These are phyloP conservation scores for Linurgus olivaceus DNA, from an alignment of 2,797 vertebrate genomes.

Conservation along the genomic window DNA sequence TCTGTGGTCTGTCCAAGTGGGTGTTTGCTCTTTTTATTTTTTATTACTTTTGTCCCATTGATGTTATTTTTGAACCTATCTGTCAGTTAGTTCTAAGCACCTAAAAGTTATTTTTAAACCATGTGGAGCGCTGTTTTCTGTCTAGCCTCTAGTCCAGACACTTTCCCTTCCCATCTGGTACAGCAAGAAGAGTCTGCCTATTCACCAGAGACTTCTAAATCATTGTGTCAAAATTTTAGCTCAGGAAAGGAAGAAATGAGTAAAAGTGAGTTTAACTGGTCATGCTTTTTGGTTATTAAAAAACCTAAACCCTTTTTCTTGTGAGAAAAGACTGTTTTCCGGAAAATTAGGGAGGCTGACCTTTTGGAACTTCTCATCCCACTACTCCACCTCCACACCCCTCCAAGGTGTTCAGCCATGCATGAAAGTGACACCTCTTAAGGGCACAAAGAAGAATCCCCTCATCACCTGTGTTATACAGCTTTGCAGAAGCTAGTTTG, in stretches of 20 bases:
- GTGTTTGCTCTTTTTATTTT: background rate
- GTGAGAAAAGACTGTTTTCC: background rate
- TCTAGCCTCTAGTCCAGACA: background rate
- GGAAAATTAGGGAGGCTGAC: background rate
- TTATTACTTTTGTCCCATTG: background rate
- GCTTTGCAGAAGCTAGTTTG: background rate
- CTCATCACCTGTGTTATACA: rapidly evolving
- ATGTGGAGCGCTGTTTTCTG: background rate
- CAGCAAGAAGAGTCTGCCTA: background rate
- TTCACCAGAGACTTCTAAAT: background rate
- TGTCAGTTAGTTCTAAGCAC: background rate
- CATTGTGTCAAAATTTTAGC: background rate
- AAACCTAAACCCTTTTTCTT: background rate
- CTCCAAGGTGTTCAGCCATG: background rate
- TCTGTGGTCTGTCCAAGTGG: background rate
- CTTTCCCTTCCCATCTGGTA: background rate
- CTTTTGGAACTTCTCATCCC: background rate
- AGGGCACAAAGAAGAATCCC: background rate
- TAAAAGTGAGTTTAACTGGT: background rate
- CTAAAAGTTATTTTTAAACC: background rate
- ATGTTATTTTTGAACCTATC: background rate
- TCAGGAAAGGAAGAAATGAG: background rate
- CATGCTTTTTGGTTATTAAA: background rate
- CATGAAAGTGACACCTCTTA: background rate
- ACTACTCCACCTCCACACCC: rapidly evolving